Base-by-base conservation (phyloP, 2,797 vertebrate genomes). In the Bucorvus abyssinicus region DNA sequence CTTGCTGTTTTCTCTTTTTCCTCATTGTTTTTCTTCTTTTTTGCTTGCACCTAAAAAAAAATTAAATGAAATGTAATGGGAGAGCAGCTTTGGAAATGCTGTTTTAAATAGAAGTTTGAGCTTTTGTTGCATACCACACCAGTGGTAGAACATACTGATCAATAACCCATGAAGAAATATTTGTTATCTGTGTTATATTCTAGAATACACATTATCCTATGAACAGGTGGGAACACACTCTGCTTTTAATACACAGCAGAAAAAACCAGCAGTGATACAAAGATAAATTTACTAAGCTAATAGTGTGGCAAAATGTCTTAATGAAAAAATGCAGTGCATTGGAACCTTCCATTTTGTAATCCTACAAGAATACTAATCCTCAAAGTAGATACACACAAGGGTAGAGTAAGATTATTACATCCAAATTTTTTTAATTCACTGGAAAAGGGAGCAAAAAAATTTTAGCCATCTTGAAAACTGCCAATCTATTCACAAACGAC, bases 21-120 rank as follows among this genome's bases (percentile, higher is more conserved):
- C 76, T 99, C 99, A n/a, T 97, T 98, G 97, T 93, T 98, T 98
- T 98, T 99, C 98, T 98, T 99, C 98, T 98, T 99, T 97, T 99
- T 99, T 1, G 97, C 97, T 91, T 98, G 98, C 44, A 97, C 97
- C 99, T 98, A 86, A 95, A 91, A 50, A 64, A 73, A 59, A 45
- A 73, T 24, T 18, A 95, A 80, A 86, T 27, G 4, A 59, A 52
- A 52, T 44, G 7, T n/a, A 88, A 53, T 29, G 9, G 56, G 18
- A 85, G 19, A 94, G 27, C 23, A 96, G 59, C 34, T 92, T 74
- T 89, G 42, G 36, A 74, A 83, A 77, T n/a, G 29, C 14, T 44
- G 8, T 65, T 87, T 70, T 71, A 87, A 50, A 50, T 29, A 55
- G 12, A 85, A 61, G 23, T 30, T 57, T 49, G 32, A 84, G 40